Conservation (phyloP, 2,113 vertebrate genomes). For the Pseudopodoces humilis region DNA sequence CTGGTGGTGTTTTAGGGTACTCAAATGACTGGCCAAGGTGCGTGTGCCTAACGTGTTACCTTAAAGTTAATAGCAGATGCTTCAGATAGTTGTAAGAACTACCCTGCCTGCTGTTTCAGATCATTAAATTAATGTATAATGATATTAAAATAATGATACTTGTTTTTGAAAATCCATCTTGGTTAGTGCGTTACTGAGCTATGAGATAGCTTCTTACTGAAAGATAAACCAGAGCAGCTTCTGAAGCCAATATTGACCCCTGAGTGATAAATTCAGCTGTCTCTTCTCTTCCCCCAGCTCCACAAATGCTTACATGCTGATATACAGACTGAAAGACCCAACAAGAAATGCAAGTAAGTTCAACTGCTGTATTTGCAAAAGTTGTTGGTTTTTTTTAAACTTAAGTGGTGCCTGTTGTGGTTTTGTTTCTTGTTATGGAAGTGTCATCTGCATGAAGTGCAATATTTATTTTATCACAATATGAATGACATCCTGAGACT, state of each 20-base stretch:
- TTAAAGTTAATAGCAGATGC: neutral
- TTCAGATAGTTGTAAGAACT: neutral
- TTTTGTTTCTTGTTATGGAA: neutral
- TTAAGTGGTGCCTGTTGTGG: neutral
- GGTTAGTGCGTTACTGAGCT: neutral
- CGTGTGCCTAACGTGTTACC: neutral
- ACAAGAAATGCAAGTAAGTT: conserved; percentile 95
- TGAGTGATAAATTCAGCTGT: neutral
- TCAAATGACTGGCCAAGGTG: neutral
- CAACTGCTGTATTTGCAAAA: neutral
- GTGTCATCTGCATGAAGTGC: neutral
- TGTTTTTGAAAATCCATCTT: neutral
- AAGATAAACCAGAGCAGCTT: neutral
- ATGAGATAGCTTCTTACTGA: neutral
- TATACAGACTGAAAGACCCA: conserved; percentile 95
- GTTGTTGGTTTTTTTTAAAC: neutral
- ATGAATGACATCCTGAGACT: neutral
- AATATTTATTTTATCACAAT: neutral
- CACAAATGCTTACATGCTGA: conserved; percentile 99
- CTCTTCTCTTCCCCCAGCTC: conserved; percentile 79
- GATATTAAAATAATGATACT: neutral
- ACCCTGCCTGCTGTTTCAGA: neutral
- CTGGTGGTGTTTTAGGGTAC: neutral
- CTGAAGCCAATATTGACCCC: neutral
- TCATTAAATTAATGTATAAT: neutral